A percentile compares a stretch with the other conserved stretches of the same genome.
Evolutionary conservation across 2,113 vertebrate species (phyloP).

Genomic region (Ellobius talpinus): DNA sequence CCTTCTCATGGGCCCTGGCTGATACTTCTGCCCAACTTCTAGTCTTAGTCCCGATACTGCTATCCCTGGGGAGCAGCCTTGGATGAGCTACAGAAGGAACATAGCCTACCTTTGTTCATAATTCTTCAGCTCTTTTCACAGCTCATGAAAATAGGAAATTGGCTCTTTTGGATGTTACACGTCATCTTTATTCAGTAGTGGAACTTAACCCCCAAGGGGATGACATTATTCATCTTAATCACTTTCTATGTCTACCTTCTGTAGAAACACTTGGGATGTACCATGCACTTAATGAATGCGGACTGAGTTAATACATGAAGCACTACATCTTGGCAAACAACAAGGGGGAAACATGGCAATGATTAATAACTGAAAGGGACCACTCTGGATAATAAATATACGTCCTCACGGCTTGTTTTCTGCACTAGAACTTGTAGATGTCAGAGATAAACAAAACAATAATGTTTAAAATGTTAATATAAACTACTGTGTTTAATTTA

Average conservation of each 20-base stretch:
- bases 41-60: neutral
- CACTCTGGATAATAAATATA: neutral
- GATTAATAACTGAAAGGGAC: neutral
- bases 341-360: neutral
- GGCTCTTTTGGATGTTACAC: neutral
- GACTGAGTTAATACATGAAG: neutral
- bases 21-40: neutral
- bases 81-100: neutral
- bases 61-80: neutral
- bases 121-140: neutral
- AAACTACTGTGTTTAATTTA: neutral
- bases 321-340: neutral
- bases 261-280: neutral
- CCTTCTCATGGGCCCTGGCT: neutral
- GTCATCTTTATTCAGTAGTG: neutral
- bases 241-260: neutral
- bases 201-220: neutral
- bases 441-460: neutral
- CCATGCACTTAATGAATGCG: neutral
- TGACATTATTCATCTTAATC: neutral
- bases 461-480: neutral
- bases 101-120: neutral
- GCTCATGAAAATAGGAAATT: neutral
- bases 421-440: neutral
- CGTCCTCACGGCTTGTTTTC: neutral